phyloP scores from a whole-genome alignment of 1,140 invertebrate genomes.

The Pogonognathellus flavescens region DNA sequence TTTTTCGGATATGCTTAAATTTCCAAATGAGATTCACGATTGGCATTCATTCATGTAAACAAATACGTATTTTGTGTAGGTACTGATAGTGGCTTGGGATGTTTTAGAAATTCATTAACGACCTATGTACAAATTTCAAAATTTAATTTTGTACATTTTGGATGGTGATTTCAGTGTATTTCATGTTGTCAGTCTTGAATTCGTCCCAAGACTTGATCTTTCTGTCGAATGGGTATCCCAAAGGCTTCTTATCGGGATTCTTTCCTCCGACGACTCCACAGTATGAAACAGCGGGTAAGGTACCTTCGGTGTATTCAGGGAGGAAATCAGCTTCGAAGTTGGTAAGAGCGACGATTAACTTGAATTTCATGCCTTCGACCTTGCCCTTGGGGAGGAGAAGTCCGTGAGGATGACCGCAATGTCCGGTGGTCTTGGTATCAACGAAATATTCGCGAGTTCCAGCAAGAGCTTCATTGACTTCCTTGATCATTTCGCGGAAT shows the following conservation, averaged over 20 bases:
- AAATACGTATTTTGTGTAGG: not conserved
- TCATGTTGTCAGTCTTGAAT: slow-evolving; percentile 75
- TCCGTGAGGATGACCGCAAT: slow-evolving; percentile 75
- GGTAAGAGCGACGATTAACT: slow-evolving; percentile 71
- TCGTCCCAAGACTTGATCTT: slow-evolving; percentile 67
- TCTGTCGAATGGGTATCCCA: slow-evolving; percentile 80
- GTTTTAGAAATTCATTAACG: not conserved
- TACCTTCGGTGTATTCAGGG: slow-evolving; percentile 57
- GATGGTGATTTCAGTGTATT: slow-evolving; percentile 75
- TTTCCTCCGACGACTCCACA: slow-evolving; percentile 69
- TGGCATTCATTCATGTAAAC: slow-evolving; percentile 26
- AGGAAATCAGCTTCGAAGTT: slow-evolving; percentile 68
- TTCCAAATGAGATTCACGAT: slow-evolving; percentile 5
- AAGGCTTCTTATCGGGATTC: slow-evolving; percentile 71
- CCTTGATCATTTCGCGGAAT: slow-evolving; percentile 74
- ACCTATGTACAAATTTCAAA: not conserved
- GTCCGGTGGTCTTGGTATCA: slow-evolving; percentile 70
- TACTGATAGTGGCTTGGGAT: slow-evolving; percentile 14
- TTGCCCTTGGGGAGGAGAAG: slow-evolving; percentile 75
- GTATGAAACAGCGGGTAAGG: slow-evolving; percentile 67
- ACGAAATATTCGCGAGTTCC: slow-evolving; percentile 71
- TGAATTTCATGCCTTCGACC: slow-evolving; percentile 71
- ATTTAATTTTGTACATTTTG: slow-evolving; percentile 71
- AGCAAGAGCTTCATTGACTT: slow-evolving; percentile 73
- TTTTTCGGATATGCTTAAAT: slow-evolving; percentile 11